Evolutionary conservation across 2,888 invertebrate species (phyloP).

Genomic region (Subacronicta megacephala): DNA sequence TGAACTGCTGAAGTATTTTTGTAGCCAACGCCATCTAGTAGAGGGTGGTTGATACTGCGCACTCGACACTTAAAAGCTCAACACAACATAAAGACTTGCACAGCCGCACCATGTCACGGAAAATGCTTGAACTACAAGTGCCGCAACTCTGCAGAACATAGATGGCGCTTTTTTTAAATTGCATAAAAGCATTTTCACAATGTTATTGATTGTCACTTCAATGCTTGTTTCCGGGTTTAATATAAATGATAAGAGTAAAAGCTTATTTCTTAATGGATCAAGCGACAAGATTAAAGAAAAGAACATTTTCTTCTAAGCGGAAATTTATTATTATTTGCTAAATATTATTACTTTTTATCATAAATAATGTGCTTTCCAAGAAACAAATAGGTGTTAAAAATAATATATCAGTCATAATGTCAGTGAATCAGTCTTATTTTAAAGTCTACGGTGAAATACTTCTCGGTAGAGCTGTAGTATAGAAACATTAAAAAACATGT

Average conservation of each 20-base stretch:
- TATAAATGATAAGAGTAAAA: constrained; percentile 56
- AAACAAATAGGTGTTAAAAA: too few species aligned
- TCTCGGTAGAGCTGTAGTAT: too few species aligned
- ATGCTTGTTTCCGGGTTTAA: constrained; percentile 58
- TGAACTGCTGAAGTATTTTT: not conserved
- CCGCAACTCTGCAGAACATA: constrained; percentile 42
- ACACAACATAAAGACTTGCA: constrained; percentile 15
- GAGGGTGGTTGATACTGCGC: constrained; percentile 37
- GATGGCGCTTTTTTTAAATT: constrained; percentile 73
- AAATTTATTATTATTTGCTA: too few species aligned
- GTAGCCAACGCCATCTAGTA: constrained; percentile 68
- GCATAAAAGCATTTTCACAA: constrained; percentile 56
- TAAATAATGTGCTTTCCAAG: too few species aligned
- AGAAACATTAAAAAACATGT: too few species aligned
- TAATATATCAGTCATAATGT: too few species aligned
- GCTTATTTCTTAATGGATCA: constrained; percentile 52
- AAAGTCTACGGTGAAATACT: too few species aligned
- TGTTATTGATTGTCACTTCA: constrained; percentile 69
- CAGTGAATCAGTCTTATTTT: too few species aligned
- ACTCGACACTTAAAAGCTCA: not conserved
- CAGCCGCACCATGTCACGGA: constrained; percentile 56
- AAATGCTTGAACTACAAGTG: constrained; percentile 51
- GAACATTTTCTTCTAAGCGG: constrained; percentile 23
- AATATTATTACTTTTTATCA: too few species aligned
- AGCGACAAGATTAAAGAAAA: constrained; percentile 26